phyloP scores from a whole-genome alignment of 2,888 invertebrate genomes.

The Cordilura impudica region DNA sequence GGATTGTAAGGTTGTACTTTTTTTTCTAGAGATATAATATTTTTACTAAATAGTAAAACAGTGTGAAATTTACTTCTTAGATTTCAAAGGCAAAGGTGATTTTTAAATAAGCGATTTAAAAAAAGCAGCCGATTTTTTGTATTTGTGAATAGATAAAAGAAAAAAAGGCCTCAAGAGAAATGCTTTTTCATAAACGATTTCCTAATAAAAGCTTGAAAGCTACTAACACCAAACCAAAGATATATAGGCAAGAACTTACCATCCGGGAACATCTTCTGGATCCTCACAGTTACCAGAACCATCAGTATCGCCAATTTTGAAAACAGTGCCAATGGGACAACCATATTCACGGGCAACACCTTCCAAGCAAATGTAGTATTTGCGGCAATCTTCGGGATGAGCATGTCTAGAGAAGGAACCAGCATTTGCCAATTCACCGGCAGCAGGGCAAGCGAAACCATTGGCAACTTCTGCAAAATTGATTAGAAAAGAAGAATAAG shows the following conservation, averaged over 20 bases:
- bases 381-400: slow-evolving; percentile 95
- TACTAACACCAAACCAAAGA: slow-evolving; percentile 33
- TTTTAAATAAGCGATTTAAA: slow-evolving; percentile 10
- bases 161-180: background rate
- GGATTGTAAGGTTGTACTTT: slow-evolving; percentile 65
- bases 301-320: slow-evolving; percentile 94
- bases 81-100: slow-evolving; percentile 30
- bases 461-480: slow-evolving; percentile 88
- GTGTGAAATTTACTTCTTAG: background rate
- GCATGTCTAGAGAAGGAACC: slow-evolving; percentile 96
- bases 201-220: slow-evolving; percentile 19
- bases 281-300: slow-evolving; percentile 96
- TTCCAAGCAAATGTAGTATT: slow-evolving; percentile 96
- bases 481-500: background rate
- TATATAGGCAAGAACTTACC: slow-evolving; percentile 82
- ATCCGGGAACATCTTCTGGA: slow-evolving; percentile 96
- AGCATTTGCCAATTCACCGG: slow-evolving; percentile 87
- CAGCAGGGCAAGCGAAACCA: slow-evolving; percentile 91
- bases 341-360: slow-evolving; percentile 95
- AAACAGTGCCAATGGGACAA: slow-evolving; percentile 96
- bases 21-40: slow-evolving; percentile 7
- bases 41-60: slow-evolving; percentile 19
- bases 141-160: background rate
- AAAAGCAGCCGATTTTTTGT: slow-evolving; percentile 11
- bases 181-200: background rate